Conservation (phyloP, 2,797 vertebrate species). For the Scomberomorus guttatus region DNA sequence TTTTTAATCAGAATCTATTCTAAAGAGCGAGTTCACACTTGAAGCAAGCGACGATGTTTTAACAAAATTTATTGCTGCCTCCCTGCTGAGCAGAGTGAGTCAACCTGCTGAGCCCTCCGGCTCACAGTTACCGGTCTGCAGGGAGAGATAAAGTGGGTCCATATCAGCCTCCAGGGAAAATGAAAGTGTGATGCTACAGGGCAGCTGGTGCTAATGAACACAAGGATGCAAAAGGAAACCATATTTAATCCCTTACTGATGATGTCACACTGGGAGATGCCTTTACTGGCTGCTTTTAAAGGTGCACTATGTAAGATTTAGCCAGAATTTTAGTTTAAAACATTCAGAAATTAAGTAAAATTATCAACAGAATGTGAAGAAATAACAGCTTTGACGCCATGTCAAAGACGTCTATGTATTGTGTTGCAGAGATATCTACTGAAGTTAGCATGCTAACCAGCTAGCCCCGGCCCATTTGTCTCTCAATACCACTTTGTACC, state of each 20-base stretch:
- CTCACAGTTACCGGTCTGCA: constrained; percentile 51
- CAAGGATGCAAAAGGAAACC: constrained; percentile 26
- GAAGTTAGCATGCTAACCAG: too few species aligned
- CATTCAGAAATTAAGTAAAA: too few species aligned
- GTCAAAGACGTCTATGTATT: too few species aligned
- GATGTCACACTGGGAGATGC: constrained; percentile 23
- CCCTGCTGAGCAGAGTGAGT: constrained; percentile 17
- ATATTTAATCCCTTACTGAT: constrained; percentile 42
- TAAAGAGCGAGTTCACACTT: neutral
- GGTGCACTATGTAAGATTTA: too few species aligned
- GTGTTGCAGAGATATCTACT: too few species aligned
- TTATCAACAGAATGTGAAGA: too few species aligned
- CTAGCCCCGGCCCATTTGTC: too few species aligned
- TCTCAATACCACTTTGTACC: too few species aligned
- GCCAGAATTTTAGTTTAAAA: too few species aligned
- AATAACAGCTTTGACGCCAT: too few species aligned
- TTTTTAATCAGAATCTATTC: neutral
- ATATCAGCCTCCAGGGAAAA: constrained; percentile 36
- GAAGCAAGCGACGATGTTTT: neutral
- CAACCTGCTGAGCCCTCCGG: constrained; percentile 24
- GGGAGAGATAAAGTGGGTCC: constrained; percentile 49
- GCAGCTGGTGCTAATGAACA: constrained; percentile 55
- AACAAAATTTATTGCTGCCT: constrained; percentile 5
- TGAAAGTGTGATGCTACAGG: constrained; percentile 31
- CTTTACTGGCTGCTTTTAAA: neutral